Conservation (phyloP, 2,113 vertebrate genomes). For the human (Homo sapiens) region GRCh38 chr7:119071001-119071500, state of each 20-base stretch:
- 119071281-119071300: neutral
- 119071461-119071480: neutral
- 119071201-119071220: neutral
- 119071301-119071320: neutral
- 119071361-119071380: neutral
- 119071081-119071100: neutral
- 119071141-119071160: neutral
- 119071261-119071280: neutral
- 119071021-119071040: neutral
- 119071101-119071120: neutral
- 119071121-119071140: neutral
- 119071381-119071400: neutral
- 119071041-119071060: neutral
- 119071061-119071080: neutral
- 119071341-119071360: neutral
- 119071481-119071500: neutral
- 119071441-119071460: neutral
- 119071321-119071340: neutral
- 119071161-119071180: neutral
- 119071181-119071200: neutral
- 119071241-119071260: neutral
- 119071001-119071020: neutral
- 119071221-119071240: neutral
- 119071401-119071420: neutral
- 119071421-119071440: neutral